Conservation (phyloP, 1,140 invertebrate genomes). For the Latrodectus geometricus region DNA sequence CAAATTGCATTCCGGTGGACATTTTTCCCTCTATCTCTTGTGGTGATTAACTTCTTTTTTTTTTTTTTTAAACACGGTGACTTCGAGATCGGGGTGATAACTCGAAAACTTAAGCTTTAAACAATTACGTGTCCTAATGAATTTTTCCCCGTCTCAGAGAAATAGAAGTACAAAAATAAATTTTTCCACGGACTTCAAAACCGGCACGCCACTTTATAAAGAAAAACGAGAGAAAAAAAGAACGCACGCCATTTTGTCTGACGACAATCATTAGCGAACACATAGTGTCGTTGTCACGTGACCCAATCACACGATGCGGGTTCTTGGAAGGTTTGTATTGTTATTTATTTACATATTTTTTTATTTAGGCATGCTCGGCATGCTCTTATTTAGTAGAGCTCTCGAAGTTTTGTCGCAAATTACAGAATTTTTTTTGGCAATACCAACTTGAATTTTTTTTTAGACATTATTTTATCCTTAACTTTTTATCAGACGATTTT, state of each 20-base stretch:
- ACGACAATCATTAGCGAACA: constrained; percentile 48
- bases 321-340: neutral
- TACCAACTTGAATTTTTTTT: too few relatives aligned
- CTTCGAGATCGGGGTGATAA: constrained; percentile 6
- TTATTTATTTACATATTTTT: neutral
- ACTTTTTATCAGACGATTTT: too few relatives aligned
- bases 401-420: too few relatives aligned
- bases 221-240: neutral
- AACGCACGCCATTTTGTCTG: constrained; percentile 46
- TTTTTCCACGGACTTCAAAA: constrained; percentile 25
- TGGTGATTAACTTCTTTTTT: constrained; percentile 18
- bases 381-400: too few relatives aligned
- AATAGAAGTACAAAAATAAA: constrained; percentile 7
- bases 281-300: constrained; percentile 36
- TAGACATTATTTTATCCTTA: too few relatives aligned
- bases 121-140: constrained; percentile 51
- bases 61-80: neutral
- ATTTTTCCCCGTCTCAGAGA: constrained; percentile 14
- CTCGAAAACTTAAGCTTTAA: constrained; percentile 1
- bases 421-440: too few relatives aligned
- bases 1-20: neutral
- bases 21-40: neutral
- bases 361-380: neutral
- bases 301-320: constrained; percentile 15
- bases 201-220: neutral